A percentile compares a stretch with the other conserved stretches of the same genome.
Conservation (phyloP, 2,888 invertebrate species). For the Lasioglossum lativentre region DNA sequence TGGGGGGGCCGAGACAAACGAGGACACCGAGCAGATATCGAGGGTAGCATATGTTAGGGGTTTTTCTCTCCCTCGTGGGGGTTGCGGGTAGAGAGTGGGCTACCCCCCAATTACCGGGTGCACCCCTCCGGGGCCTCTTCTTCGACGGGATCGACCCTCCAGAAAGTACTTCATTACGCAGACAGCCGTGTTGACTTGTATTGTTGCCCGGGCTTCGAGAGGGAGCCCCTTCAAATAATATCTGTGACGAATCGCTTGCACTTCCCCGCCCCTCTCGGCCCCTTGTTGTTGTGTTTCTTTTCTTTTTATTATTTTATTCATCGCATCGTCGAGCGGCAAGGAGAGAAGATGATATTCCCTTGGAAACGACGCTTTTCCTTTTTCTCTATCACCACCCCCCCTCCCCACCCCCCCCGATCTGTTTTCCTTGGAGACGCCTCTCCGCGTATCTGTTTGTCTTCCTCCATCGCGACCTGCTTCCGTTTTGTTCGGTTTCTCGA, state of each 20-base stretch:
- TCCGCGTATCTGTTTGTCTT: neutral
- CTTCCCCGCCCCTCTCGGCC: slow-evolving; percentile 63
- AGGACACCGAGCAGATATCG: slow-evolving; percentile 41
- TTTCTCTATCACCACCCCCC: neutral
- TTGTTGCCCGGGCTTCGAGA: slow-evolving; percentile 77
- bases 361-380: neutral
- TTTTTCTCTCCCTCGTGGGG: slow-evolving; percentile 74
- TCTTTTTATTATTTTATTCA: slow-evolving; percentile 28
- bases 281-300: slow-evolving; percentile 1
- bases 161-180: slow-evolving; percentile 84
- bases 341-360: slow-evolving; percentile 22
- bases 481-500: neutral
- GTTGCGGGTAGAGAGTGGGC: slow-evolving; percentile 81
- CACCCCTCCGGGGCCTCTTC: slow-evolving; percentile 77
- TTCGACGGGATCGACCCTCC: slow-evolving; percentile 76
- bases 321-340: neutral
- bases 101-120: slow-evolving; percentile 83
- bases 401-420: no score
- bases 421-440: neutral
- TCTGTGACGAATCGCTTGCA: slow-evolving; percentile 84
- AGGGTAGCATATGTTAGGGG: slow-evolving; percentile 82
- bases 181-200: slow-evolving; percentile 85
- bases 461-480: slow-evolving; percentile 14
- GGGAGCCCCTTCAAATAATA: slow-evolving; percentile 82
- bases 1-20: slow-evolving; percentile 13